Conservation (phyloP, 1,140 invertebrate genomes). For the Eumeta japonica region DNA sequence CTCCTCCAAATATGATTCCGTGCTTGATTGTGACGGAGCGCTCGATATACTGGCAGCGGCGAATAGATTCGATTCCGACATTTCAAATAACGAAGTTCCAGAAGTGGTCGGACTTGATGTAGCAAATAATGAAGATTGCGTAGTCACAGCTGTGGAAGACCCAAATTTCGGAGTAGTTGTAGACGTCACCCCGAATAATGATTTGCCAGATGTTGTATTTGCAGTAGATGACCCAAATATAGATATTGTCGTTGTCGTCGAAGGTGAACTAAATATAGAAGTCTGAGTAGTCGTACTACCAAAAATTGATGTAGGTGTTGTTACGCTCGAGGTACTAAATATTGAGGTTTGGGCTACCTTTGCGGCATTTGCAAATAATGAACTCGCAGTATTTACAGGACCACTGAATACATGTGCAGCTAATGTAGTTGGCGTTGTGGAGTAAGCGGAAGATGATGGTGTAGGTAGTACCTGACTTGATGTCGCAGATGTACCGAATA, state of each 20-base stretch:
- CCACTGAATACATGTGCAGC: too few relatives aligned
- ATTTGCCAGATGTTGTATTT: conserved; percentile 15
- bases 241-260: conserved; percentile 15
- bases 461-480: too few relatives aligned
- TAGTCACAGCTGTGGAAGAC: too few relatives aligned
- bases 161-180: conserved; percentile 20
- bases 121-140: background rate
- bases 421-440: too few relatives aligned
- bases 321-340: too few relatives aligned
- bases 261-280: conserved; percentile 12
- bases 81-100: conserved; percentile 30
- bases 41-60: conserved; percentile 38
- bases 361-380: too few relatives aligned
- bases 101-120: conserved; percentile 16
- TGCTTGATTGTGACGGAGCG: conserved; percentile 21
- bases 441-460: too few relatives aligned
- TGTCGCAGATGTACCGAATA: too few relatives aligned
- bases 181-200: conserved; percentile 15
- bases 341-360: too few relatives aligned
- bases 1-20: conserved; percentile 36
- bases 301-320: too few relatives aligned
- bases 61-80: conserved; percentile 29
- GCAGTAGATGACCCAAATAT: conserved; percentile 18
- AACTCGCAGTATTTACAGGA: too few relatives aligned
- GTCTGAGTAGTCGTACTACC: conserved; percentile 17